Evolutionary conservation across 2,113 vertebrate genomes (phyloP).

Genomic region (Thunnus thynnus): DNA sequence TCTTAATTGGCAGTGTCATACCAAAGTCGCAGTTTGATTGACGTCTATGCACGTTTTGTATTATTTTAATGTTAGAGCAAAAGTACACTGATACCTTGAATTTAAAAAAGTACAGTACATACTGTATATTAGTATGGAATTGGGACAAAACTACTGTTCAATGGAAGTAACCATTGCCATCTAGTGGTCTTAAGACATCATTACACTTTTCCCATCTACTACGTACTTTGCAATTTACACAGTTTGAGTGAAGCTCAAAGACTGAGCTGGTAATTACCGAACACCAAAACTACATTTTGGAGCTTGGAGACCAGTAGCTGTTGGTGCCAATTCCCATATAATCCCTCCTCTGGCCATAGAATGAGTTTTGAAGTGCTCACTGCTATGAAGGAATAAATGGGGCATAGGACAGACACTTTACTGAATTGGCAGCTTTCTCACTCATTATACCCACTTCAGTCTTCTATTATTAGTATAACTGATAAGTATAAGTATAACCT

Average conservation of each 20-base stretch:
- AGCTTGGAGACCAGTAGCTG: background rate
- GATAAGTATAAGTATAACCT: too few species aligned
- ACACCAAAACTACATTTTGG: background rate
- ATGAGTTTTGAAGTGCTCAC: background rate
- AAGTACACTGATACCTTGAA: background rate
- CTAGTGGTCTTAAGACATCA: conserved; percentile 47
- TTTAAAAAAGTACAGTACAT: too few species aligned
- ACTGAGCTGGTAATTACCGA: background rate
- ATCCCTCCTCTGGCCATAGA: background rate
- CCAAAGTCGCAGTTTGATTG: background rate
- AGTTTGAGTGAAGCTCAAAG: background rate
- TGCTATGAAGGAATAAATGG: background rate
- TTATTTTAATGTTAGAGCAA: background rate
- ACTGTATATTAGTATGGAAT: background rate
- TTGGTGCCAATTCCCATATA: background rate
- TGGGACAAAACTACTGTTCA: background rate
- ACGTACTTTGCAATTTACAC: background rate
- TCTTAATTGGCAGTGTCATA: too few species aligned
- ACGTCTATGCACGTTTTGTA: background rate
- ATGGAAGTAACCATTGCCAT: conserved; percentile 17
- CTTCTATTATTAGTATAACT: too few species aligned
- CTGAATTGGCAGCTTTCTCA: too few species aligned
- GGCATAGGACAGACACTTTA: background rate
- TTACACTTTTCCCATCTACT: conserved; percentile 4
- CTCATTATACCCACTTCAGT: background rate